These are phyloP conservation scores for Aplodontia rufa DNA, from an alignment of 2,113 vertebrate genomes.

Conservation along the genomic window DNA sequence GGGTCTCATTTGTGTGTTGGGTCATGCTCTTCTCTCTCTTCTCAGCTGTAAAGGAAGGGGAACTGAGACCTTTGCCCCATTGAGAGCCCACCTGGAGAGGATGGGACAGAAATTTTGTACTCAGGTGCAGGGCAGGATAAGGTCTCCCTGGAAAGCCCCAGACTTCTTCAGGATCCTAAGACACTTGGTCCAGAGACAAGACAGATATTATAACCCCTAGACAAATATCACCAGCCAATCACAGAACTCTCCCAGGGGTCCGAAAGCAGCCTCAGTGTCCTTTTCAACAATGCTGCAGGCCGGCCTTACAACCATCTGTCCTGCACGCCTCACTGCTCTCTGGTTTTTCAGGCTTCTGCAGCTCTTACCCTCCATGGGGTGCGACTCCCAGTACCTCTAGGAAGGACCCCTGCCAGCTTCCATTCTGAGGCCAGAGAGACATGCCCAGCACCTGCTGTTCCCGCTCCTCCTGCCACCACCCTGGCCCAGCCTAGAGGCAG, in stretches of 20 bases:
- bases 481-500: background rate
- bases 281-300: background rate
- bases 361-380: background rate
- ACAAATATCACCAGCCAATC: background rate
- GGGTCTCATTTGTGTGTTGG: fast-evolving
- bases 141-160: background rate
- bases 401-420: background rate
- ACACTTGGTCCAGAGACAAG: background rate
- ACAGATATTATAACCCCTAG: background rate
- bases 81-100: background rate
- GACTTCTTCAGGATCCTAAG: background rate
- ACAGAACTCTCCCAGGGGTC: background rate
- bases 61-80: background rate
- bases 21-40: background rate
- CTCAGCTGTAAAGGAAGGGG: background rate
- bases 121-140: background rate
- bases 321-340: background rate
- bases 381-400: background rate
- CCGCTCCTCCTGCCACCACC: background rate
- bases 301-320: background rate
- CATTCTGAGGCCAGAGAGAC: background rate
- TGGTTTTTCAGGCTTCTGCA: background rate
- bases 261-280: background rate
- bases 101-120: background rate
- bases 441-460: background rate